Conservation (phyloP, 2,888 invertebrate genomes). For the Drosophila mettleri region DNA sequence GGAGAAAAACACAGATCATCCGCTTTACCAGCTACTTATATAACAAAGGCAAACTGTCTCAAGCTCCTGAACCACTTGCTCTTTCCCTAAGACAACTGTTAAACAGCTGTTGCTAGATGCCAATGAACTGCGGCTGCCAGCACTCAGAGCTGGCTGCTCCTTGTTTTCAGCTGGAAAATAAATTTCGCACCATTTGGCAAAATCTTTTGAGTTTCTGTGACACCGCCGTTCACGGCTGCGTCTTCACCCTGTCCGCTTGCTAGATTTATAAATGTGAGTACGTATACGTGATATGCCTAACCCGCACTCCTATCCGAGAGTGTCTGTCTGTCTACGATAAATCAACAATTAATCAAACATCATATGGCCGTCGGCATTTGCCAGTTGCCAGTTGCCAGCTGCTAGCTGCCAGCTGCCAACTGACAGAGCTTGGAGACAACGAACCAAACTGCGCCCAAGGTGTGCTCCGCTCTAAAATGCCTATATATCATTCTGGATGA, state of each 20-base stretch:
- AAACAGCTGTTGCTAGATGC: conserved; percentile 70
- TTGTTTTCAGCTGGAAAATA: conserved; percentile 54
- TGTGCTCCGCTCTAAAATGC: conserved; percentile 2
- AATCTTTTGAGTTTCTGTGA: conserved; percentile 40
- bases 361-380: conserved; percentile 63
- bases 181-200: conserved; percentile 74
- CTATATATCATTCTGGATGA: conserved; percentile 43
- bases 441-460: conserved; percentile 13
- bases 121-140: conserved; percentile 70
- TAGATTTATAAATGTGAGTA: conserved; percentile 60
- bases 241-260: conserved; percentile 16
- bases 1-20: conserved; percentile 33
- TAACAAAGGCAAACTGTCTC: conserved; percentile 27
- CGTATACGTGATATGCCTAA: conserved; percentile 56
- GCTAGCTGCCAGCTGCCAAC: conserved; percentile 25
- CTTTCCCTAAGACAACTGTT: conserved; percentile 1
- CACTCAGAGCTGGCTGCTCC: background rate
- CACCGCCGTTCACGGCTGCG: conserved; percentile 23
- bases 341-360: conserved; percentile 83
- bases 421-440: conserved; percentile 44
- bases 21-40: conserved; percentile 35
- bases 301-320: conserved; percentile 8
- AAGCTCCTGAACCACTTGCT: background rate
- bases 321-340: conserved; percentile 71
- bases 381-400: too few species aligned